Evolutionary conservation across 2,888 invertebrate genomes (phyloP).

Genomic region (Mactromeris polynyma): DNA sequence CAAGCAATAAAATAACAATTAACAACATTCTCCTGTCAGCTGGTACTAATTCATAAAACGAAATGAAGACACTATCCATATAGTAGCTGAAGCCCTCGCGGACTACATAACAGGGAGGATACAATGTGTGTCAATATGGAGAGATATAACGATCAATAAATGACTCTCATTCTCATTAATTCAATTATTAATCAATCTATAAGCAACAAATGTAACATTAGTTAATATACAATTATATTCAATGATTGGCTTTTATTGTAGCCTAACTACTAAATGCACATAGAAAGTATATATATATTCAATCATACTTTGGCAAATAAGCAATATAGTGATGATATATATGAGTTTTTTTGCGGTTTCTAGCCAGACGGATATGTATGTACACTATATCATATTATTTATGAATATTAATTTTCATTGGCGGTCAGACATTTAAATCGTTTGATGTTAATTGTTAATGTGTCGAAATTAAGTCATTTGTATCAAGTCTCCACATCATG

Average conservation of each 20-base stretch:
- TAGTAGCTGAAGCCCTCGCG: background rate
- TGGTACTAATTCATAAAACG: constrained; percentile 31
- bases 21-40: constrained; percentile 46
- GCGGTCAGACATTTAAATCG: background rate
- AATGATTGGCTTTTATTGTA: constrained; percentile 42
- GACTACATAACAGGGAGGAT: constrained; percentile 6
- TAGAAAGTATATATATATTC: constrained; percentile 24
- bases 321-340: constrained; percentile 15
- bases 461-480: background rate
- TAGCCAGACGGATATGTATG: background rate
- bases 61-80: constrained; percentile 4
- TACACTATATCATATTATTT: background rate
- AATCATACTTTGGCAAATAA: constrained; percentile 30
- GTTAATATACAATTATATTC: background rate
- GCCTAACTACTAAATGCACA: constrained; percentile 20
- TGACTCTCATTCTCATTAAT: constrained; percentile 54
- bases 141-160: constrained; percentile 47
- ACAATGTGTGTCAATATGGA: constrained; percentile 42
- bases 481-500: background rate
- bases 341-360: background rate
- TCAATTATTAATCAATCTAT: constrained; percentile 72
- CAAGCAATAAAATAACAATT: constrained; percentile 62
- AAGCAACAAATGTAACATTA: constrained; percentile 52
- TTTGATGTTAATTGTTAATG: background rate
- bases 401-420: background rate